These are phyloP conservation scores for Montipora capitata DNA, from an alignment of 92 coral and sea anemone genomes.

Conservation along the genomic window DNA sequence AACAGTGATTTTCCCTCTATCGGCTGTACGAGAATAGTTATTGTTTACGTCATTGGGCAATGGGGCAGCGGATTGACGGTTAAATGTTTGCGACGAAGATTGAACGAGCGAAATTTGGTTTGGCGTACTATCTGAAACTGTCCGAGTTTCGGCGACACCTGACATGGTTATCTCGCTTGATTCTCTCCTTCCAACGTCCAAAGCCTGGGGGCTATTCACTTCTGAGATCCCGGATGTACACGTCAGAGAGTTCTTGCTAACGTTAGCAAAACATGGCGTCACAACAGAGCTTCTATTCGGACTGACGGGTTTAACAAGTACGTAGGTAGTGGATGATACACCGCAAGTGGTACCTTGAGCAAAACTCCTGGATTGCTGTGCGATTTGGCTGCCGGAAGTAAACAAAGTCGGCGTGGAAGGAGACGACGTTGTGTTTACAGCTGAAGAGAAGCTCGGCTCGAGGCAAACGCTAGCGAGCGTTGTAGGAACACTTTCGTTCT, in stretches of 20 bases:
- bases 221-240: slow-evolving; percentile 28
- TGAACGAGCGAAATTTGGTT: background rate
- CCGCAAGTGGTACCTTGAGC: slow-evolving; percentile 13
- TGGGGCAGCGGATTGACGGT: background rate
- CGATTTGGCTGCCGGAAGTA: slow-evolving; percentile 1
- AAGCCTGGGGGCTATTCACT: background rate
- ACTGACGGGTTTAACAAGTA: slow-evolving; percentile 41
- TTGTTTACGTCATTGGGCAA: slow-evolving; percentile 26
- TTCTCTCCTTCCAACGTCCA: background rate
- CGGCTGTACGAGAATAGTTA: background rate
- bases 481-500: background rate
- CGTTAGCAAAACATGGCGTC: slow-evolving; percentile 52
- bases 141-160: background rate
- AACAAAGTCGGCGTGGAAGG: background rate
- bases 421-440: background rate
- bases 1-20: background rate
- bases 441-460: background rate
- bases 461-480: slow-evolving; percentile 12
- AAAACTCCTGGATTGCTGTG: background rate
- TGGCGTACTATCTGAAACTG: slow-evolving; percentile 11
- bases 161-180: slow-evolving; percentile 6
- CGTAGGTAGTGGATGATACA: slow-evolving; percentile 25
- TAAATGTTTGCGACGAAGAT: background rate
- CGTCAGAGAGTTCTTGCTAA: slow-evolving; percentile 17
- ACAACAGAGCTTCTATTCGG: slow-evolving; percentile 32